Evolutionary conservation across 30 jellyfish, hydroid and myxozoan genomes (phyloP).

Genomic region (Pseudorhiza aurosa): DNA sequence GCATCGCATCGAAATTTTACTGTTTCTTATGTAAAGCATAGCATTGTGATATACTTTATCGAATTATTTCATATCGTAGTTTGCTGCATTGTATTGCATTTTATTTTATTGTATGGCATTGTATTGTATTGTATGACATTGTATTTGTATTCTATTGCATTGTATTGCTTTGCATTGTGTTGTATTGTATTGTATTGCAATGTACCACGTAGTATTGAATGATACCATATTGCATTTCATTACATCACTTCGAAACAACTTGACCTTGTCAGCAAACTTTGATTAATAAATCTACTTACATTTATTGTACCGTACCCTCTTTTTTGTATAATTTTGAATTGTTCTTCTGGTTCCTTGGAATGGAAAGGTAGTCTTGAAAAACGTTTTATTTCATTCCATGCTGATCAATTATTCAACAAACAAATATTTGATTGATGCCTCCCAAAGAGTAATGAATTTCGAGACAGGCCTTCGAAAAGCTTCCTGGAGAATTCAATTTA

Average conservation of each 20-base stretch:
- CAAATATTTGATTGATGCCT: too few relatives aligned
- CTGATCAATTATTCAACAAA: too few relatives aligned
- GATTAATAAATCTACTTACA: too few relatives aligned
- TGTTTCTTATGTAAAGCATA: background rate
- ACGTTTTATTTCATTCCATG: background rate
- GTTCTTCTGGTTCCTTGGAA: background rate
- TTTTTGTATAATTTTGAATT: background rate
- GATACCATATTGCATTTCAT: background rate
- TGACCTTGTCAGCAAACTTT: too few relatives aligned
- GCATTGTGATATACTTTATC: too few relatives aligned
- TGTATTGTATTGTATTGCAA: background rate
- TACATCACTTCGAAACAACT: too few relatives aligned
- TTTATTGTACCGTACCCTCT: background rate
- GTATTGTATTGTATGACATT: background rate
- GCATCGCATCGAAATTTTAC: too few relatives aligned
- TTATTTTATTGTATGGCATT: background rate
- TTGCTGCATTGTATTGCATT: background rate
- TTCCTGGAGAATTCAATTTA: too few relatives aligned
- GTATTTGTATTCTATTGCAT: background rate
- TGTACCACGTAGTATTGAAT: background rate
- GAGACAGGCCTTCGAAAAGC: too few relatives aligned
- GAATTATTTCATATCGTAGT: background rate
- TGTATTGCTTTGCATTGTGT: background rate
- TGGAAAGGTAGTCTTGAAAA: background rate
- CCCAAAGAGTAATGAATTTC: too few relatives aligned